Evolutionary conservation across 30 jellyfish, hydroid and myxozoan species (phyloP).

Genomic region (Turritopsis rubra): DNA sequence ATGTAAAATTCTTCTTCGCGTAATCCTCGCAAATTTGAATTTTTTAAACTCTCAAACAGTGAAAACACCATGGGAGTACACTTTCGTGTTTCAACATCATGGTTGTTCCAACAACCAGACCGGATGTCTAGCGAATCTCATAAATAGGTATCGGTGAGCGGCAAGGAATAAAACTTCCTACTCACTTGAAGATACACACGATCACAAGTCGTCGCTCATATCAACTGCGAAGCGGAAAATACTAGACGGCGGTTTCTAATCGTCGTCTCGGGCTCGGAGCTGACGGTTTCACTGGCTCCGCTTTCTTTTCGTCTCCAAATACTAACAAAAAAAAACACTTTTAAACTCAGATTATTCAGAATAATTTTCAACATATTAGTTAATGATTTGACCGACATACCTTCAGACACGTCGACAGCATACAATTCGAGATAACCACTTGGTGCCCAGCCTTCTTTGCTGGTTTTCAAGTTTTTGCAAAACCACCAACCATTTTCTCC

Average conservation of each 20-base stretch:
- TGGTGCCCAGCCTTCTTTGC: constrained; percentile 83
- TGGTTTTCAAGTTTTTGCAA: constrained; percentile 28
- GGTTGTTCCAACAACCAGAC: too few species aligned
- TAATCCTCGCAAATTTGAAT: too few species aligned
- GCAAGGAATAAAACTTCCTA: too few species aligned
- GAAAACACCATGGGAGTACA: background rate
- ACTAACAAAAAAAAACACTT: background rate
- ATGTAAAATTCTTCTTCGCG: too few species aligned
- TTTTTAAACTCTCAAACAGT: background rate
- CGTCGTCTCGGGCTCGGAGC: constrained; percentile 32
- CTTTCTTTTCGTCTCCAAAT: background rate
- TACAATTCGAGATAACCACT: constrained; percentile 43
- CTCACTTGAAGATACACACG: too few species aligned
- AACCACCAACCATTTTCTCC: constrained; percentile 89
- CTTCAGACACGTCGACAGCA: constrained; percentile 20
- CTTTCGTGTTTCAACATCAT: background rate
- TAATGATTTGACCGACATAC: background rate
- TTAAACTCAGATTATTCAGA: too few species aligned
- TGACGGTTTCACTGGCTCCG: constrained; percentile 34
- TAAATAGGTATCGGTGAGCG: too few species aligned
- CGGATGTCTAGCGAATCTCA: too few species aligned
- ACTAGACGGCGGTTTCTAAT: constrained; percentile 18
- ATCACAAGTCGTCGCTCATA: too few species aligned
- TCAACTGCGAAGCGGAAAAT: background rate
- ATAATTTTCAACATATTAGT: background rate